Evolutionary conservation across 2,888 invertebrate species (phyloP).

Genomic region (Agriopis marginaria): DNA sequence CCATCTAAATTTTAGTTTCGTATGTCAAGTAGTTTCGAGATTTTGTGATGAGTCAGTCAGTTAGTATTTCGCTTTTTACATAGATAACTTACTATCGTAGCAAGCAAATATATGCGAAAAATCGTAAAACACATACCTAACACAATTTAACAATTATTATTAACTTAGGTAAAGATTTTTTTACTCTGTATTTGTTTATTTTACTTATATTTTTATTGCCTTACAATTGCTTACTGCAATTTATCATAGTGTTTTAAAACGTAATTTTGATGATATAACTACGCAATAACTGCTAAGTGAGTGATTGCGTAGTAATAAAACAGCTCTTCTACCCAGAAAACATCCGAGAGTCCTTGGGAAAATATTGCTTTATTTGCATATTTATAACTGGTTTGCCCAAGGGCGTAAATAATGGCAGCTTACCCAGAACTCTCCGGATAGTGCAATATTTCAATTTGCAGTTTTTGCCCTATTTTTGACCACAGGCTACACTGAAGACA

Average conservation of each 20-base stretch:
- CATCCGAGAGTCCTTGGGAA: slow-evolving; percentile 27
- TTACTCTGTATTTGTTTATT: too few relatives aligned
- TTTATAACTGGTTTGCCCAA: slow-evolving; percentile 34
- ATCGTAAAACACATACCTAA: too few relatives aligned
- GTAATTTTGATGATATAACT: neutral
- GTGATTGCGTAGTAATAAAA: slow-evolving; percentile 12
- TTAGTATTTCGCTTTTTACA: too few relatives aligned
- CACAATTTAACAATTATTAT: too few relatives aligned
- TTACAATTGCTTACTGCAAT: neutral
- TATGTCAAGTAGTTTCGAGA: too few relatives aligned
- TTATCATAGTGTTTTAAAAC: neutral
- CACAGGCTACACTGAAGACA: slow-evolving; percentile 40
- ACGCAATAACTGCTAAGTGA: slow-evolving; percentile 9
- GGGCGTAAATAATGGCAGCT: slow-evolving; percentile 21
- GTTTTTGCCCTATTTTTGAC: slow-evolving; percentile 41
- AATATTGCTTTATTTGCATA: slow-evolving; percentile 39
- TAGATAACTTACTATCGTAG: too few relatives aligned
- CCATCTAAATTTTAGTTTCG: too few relatives aligned
- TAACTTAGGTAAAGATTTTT: too few relatives aligned
- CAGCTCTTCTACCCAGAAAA: slow-evolving; percentile 27
- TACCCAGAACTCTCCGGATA: slow-evolving; percentile 35
- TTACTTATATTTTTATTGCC: too few relatives aligned
- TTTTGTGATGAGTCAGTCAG: too few relatives aligned
- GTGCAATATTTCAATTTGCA: slow-evolving; percentile 33
- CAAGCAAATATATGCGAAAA: too few relatives aligned